Percentiles rank a stretch among this genome's conserved stretches.
phyloP scores from a whole-genome alignment of 1,140 invertebrate genomes.

The Polypedilum pembai region DNA sequence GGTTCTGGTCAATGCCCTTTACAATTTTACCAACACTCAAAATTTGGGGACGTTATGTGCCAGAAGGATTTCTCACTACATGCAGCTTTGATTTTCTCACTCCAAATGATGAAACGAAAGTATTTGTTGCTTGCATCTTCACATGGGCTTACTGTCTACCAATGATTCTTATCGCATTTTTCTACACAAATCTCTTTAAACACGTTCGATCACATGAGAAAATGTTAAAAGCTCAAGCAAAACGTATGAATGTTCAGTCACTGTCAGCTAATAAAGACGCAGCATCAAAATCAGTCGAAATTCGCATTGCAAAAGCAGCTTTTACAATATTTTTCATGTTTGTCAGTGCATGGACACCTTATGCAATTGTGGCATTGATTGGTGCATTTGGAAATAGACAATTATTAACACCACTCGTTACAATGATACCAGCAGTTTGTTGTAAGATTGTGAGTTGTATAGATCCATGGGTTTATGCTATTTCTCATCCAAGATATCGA shows the following conservation, averaged over 20 bases:
- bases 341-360: conserved; percentile 66
- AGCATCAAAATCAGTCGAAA: conserved; percentile 56
- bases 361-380: conserved; percentile 61
- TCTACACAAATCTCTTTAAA: conserved; percentile 60
- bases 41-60: conserved; percentile 60
- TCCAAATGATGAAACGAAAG: conserved; percentile 57
- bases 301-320: conserved; percentile 67
- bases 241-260: conserved; percentile 75
- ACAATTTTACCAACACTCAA: conserved; percentile 55
- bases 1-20: conserved; percentile 64
- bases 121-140: conserved; percentile 61
- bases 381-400: conserved; percentile 65
- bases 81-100: conserved; percentile 68
- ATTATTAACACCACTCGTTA: conserved; percentile 55
- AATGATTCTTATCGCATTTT: conserved; percentile 57
- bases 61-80: conserved; percentile 69
- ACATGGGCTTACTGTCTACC: conserved; percentile 62
- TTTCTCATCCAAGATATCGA: conserved; percentile 69
- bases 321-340: conserved; percentile 70
- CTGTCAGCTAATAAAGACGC: conserved; percentile 60
- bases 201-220: conserved; percentile 64
- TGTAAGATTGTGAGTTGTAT: conserved; percentile 66
- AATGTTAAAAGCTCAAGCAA: conserved; percentile 68
- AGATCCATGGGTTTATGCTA: conserved; percentile 71
- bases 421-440: conserved; percentile 65